Evolutionary conservation across 1,140 invertebrate genomes (phyloP), one percentile per base, ranked within the genome.

Genomic region (Ceratoteleas bidentatus): DNA sequence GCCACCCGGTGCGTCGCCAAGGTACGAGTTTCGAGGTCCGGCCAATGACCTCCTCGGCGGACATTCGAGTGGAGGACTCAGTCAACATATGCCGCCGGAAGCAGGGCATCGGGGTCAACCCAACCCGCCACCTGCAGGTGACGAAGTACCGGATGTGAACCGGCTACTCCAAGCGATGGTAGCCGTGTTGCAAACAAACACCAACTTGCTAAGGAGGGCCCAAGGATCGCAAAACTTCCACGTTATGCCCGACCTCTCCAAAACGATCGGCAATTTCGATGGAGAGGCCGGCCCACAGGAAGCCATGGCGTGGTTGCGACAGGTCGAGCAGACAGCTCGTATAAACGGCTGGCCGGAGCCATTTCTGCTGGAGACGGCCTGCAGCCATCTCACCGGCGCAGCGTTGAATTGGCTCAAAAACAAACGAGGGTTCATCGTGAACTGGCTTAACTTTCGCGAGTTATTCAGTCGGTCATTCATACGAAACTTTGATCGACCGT

Each of bases 201-300:
- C n/a, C n/a, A n/a, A n/a, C n/a, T n/a, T n/a, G n/a, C n/a, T n/a
- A n/a, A n/a, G n/a, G n/a, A n/a, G n/a, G n/a, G n/a, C n/a, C n/a
- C n/a, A n/a, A n/a, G n/a, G n/a, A n/a, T n/a, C n/a, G 43, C 43
- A 7, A 45, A 53, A 15, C 8, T 53, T 24, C n/a, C 53, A 54
- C 8, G 53, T 54, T 4, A 54, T 54, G 53, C 33, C 53, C 11
- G 32, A 54, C 32, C 36, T 54, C 11, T 13, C 33, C 0, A 54
- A n/a, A n/a, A 11, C 53, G 0, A n/a, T 54, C 0, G 53, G 11
- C 33, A n/a, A 34, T 11, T 34, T 54, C 6, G 6, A 10, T 5
- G 53, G 53, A 2, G 53, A 54, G 13, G 6, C 10, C 1, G 4
- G 2, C 7, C 32, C 53, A 2, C 24, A 34, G 6, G 53, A 13